Evolutionary conservation across 2,888 invertebrate genomes (phyloP).

Genomic region (Bursaphelenchus okinawaensis): DNA sequence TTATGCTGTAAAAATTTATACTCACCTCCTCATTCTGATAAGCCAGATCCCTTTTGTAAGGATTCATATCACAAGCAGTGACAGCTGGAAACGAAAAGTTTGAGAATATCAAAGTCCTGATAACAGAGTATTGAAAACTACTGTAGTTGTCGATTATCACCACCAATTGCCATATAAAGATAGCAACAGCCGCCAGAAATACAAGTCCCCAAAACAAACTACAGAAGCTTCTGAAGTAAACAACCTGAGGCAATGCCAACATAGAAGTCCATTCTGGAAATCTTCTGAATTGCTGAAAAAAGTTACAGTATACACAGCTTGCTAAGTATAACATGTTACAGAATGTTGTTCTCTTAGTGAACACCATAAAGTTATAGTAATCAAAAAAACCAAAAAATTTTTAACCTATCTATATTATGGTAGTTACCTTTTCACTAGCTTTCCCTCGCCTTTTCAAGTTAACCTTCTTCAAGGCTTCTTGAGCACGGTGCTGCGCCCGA

Average conservation of each 20-base stretch:
- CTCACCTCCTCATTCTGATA: conserved; percentile 8
- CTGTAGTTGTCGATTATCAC: conserved; percentile 17
- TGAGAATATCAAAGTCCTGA: conserved; percentile 1
- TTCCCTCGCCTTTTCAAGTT: too few species aligned
- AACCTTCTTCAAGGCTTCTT: too few species aligned
- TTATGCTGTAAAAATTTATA: too few species aligned
- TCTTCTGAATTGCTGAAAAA: neutral
- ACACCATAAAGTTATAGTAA: too few species aligned
- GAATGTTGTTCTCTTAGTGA: too few species aligned
- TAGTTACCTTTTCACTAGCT: too few species aligned
- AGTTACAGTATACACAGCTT: neutral
- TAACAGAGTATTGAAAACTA: conserved; percentile 12
- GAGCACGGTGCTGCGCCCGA: too few species aligned
- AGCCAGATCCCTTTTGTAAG: conserved; percentile 11
- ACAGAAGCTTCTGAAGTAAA: conserved; percentile 9
- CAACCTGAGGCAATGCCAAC: conserved; percentile 21
- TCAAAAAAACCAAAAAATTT: too few species aligned
- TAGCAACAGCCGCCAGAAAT: conserved; percentile 2
- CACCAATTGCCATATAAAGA: conserved; percentile 17
- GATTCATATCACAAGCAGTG: conserved; percentile 11
- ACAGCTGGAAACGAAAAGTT: neutral
- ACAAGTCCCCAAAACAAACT: conserved; percentile 22
- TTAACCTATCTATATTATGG: too few species aligned
- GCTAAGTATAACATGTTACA: too few species aligned
- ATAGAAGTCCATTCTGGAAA: conserved; percentile 22